Conservation (phyloP, 2,113 vertebrate genomes). For the Climacteris rufus region DNA sequence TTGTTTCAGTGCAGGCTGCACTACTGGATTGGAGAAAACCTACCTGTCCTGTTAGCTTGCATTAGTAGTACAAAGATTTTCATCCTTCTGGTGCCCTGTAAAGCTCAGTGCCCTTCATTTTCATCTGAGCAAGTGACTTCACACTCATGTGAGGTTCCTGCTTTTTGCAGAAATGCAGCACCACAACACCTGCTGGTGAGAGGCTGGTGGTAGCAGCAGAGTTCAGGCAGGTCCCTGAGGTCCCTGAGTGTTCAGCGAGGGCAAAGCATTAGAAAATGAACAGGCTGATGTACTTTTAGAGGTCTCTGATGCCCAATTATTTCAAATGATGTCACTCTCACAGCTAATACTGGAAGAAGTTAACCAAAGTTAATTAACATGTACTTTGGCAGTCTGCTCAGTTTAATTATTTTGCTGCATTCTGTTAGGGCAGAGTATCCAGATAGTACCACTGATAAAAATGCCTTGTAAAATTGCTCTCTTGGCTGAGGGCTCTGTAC, state of each 20-base stretch:
- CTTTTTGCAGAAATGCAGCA: background rate
- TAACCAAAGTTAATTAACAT: constrained; percentile 42
- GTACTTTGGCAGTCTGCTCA: constrained; percentile 6
- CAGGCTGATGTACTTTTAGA: background rate
- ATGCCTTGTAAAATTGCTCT: background rate
- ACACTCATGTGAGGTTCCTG: background rate
- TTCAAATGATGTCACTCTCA: background rate
- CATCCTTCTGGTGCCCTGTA: background rate
- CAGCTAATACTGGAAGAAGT: background rate
- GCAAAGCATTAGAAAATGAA: background rate
- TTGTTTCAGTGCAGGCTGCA: background rate
- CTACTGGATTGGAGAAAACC: background rate
- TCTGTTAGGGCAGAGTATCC: background rate
- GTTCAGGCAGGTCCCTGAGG: background rate
- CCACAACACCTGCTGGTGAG: background rate
- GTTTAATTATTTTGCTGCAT: constrained; percentile 32
- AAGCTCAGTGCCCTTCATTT: background rate
- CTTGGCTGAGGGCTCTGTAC: background rate
- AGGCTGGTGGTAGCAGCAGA: background rate
- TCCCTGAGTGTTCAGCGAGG: background rate
- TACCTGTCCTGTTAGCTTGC: background rate
- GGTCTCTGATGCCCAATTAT: constrained; percentile 7
- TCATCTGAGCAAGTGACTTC: background rate
- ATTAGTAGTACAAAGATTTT: background rate
- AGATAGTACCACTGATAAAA: constrained; percentile 1